Conservation (phyloP, 1,140 invertebrate species). For the Thereuonema tuberculata region DNA sequence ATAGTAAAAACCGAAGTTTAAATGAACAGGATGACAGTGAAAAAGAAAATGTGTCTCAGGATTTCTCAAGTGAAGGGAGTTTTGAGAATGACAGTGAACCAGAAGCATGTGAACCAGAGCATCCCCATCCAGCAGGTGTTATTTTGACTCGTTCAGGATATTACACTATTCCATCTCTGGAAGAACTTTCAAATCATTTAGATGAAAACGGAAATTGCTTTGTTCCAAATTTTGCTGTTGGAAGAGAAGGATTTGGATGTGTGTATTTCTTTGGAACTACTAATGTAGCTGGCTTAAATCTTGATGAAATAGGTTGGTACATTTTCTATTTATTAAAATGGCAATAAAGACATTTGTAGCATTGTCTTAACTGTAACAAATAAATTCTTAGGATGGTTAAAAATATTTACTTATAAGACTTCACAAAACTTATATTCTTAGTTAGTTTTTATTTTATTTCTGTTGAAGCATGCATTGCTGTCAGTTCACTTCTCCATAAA, state of each 20-base stretch:
- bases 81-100: conserved; percentile 1
- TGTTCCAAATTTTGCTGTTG: conserved; percentile 81
- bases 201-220: conserved; percentile 59
- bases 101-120: background rate
- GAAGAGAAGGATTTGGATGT: conserved; percentile 78
- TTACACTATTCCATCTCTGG: conserved; percentile 66
- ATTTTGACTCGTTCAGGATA: conserved; percentile 51
- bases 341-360: too few relatives aligned
- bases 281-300: conserved; percentile 73
- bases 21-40: conserved; percentile 8
- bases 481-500: too few relatives aligned
- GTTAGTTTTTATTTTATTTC: too few relatives aligned
- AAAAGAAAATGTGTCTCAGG: conserved; percentile 5
- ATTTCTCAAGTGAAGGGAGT: background rate
- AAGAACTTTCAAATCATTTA: conserved; percentile 50
- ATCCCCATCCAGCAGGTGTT: conserved; percentile 32
- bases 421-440: too few relatives aligned
- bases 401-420: too few relatives aligned
- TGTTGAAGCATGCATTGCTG: too few relatives aligned
- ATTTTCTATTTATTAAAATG: background rate
- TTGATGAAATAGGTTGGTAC: conserved; percentile 61
- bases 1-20: too few relatives aligned
- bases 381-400: too few relatives aligned
- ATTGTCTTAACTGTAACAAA: too few relatives aligned
- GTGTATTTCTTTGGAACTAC: conserved; percentile 76